A percentile compares a stretch with the other conserved stretches of the same genome.
These are phyloP conservation scores for Gobionotothen gibberifrons DNA, from an alignment of 2,797 vertebrate genomes.

Conservation along the genomic window DNA sequence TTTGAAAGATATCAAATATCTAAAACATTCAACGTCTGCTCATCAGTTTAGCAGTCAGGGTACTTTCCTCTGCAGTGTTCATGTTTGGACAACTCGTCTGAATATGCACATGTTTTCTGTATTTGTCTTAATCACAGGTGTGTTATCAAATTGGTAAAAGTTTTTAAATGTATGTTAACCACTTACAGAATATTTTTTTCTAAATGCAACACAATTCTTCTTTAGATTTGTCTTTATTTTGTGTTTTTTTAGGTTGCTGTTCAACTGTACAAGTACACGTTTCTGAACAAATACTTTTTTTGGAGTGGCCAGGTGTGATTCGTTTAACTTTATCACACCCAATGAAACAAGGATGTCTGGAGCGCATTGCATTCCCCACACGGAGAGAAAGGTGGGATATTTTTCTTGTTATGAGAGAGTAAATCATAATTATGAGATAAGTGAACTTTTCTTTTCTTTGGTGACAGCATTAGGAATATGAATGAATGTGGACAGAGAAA, in stretches of 20 bases:
- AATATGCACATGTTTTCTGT: neutral
- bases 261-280: neutral
- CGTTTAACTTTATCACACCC: neutral
- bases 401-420: neutral
- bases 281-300: neutral
- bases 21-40: neutral
- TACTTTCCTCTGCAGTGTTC: neutral
- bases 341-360: neutral
- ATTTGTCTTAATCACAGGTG: neutral
- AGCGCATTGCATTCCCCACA: neutral
- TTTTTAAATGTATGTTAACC: neutral
- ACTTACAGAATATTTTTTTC: neutral
- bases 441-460: neutral
- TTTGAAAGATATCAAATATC: neutral
- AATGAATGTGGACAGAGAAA: neutral
- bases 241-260: neutral
- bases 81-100: neutral
- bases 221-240: too few species aligned
- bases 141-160: neutral
- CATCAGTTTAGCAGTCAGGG: neutral
- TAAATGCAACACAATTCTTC: neutral
- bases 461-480: neutral
- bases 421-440: neutral
- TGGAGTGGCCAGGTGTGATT: neutral
- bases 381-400: neutral